Evolutionary conservation across 2,888 invertebrate genomes (phyloP).

Genomic region (Pemphredon lugubris): DNA sequence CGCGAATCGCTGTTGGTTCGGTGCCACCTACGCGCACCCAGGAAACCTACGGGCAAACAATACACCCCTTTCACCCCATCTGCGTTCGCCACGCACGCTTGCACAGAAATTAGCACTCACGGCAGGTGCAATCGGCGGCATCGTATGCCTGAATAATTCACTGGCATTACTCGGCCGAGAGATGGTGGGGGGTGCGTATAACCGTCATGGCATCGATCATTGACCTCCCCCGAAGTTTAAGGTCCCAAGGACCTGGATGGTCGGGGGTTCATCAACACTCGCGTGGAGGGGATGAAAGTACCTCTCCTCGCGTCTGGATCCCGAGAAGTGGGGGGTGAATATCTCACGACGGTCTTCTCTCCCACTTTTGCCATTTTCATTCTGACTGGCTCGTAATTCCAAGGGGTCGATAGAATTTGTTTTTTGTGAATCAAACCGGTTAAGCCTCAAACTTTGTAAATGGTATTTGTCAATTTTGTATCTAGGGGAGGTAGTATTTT

Average conservation of each 20-base stretch:
- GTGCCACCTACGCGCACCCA: background rate
- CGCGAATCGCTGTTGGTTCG: background rate
- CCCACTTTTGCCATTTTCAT: background rate
- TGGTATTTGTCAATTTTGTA: too few relatives aligned
- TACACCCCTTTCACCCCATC: background rate
- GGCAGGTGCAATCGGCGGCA: slow-evolving; percentile 45
- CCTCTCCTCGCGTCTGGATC: too few relatives aligned
- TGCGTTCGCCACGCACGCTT: background rate
- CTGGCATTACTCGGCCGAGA: slow-evolving; percentile 6
- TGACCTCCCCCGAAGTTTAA: slow-evolving; percentile 70
- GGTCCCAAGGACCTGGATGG: slow-evolving; percentile 60
- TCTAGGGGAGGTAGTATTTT: too few relatives aligned
- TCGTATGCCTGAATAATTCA: slow-evolving; percentile 44
- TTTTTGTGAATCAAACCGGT: too few relatives aligned
- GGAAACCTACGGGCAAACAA: slow-evolving; percentile 24
- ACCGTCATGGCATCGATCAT: slow-evolving; percentile 56
- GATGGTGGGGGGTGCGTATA: slow-evolving; percentile 27
- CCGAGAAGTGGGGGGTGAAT: background rate
- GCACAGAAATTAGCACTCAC: slow-evolving; percentile 31
- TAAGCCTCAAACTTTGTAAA: too few relatives aligned
- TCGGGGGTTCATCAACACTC: slow-evolving; percentile 61
- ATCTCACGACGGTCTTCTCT: slow-evolving; percentile 39
- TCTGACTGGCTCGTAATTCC: too few relatives aligned
- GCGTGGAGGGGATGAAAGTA: slow-evolving; percentile 7
- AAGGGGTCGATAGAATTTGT: too few relatives aligned